These are phyloP conservation scores for Sapayoa aenigma DNA, from an alignment of 2,113 vertebrate species.

Conservation along the genomic window DNA sequence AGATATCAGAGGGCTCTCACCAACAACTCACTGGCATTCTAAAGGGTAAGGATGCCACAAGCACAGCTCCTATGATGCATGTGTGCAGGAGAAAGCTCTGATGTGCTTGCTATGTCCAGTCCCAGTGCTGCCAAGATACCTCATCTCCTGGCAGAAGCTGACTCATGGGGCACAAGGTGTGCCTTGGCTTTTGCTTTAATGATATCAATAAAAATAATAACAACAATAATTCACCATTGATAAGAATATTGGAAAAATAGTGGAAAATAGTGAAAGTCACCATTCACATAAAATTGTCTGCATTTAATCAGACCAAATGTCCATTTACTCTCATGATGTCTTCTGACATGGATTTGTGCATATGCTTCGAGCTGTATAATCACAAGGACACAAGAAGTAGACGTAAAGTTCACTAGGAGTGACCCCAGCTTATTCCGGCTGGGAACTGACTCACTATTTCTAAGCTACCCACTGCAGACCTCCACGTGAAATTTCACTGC, in stretches of 20 bases:
- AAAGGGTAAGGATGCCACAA: background rate
- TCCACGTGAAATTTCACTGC: background rate
- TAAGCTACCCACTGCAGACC: background rate
- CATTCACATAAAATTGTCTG: background rate
- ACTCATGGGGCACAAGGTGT: background rate
- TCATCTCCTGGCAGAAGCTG: background rate
- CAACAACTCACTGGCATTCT: background rate
- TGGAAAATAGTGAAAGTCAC: background rate
- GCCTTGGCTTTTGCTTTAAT: background rate
- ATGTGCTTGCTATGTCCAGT: background rate
- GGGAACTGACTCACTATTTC: background rate
- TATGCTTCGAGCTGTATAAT: background rate
- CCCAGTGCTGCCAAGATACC: no score
- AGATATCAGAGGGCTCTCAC: background rate
- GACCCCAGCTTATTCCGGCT: background rate
- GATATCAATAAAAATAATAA: background rate
- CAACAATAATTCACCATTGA: background rate
- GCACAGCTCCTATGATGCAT: background rate
- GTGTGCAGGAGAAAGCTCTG: background rate
- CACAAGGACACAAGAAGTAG: background rate
- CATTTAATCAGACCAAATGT: background rate
- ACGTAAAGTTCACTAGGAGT: background rate
- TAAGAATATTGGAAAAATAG: background rate
- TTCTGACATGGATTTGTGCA: background rate
- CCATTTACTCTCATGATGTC: background rate